Conservation (phyloP, 2,888 invertebrate species). For the Gymnoscelis rufifasciata region DNA sequence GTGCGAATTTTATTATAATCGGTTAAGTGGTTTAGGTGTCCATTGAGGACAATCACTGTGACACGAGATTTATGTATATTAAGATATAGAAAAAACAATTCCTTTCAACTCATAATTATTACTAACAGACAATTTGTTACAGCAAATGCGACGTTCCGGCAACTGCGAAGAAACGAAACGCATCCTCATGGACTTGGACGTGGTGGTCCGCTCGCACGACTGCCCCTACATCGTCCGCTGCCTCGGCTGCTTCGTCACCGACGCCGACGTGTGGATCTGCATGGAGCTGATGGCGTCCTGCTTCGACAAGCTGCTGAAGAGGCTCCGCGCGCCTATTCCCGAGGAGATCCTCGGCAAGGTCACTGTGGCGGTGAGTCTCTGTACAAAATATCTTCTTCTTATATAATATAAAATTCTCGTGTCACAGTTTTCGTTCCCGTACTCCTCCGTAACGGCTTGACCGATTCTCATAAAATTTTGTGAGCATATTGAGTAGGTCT, state of each 20-base stretch:
- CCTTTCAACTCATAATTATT: too few species aligned
- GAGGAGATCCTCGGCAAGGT: constrained; percentile 98
- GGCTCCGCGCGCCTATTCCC: constrained; percentile 92
- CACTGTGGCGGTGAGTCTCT: constrained; percentile 89
- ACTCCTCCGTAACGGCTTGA: too few species aligned
- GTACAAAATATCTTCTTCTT: too few species aligned
- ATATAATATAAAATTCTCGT: too few species aligned
- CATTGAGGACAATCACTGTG: too few species aligned
- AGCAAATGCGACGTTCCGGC: constrained; percentile 98
- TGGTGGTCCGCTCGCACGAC: constrained; percentile 97
- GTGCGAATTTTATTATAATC: too few species aligned
- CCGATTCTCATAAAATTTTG: too few species aligned
- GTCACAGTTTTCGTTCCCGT: too few species aligned
- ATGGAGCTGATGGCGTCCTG: constrained; percentile 99
- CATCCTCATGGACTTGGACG: constrained; percentile 99
- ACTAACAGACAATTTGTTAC: constrained; percentile 13
- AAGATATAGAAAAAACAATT: too few species aligned
- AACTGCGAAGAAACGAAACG: constrained; percentile 98
- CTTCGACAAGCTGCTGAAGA: constrained; percentile 96
- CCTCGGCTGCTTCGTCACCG: constrained; percentile 97
- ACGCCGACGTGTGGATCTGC: constrained; percentile 99
- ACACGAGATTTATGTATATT: too few species aligned
- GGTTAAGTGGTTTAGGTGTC: too few species aligned
- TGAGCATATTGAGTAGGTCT: too few species aligned
- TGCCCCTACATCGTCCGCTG: constrained; percentile 98